Evolutionary conservation across 2,113 vertebrate genomes (phyloP), one percentile per base, ranked within the genome.

Genomic region (Anseranas semipalmata): DNA sequence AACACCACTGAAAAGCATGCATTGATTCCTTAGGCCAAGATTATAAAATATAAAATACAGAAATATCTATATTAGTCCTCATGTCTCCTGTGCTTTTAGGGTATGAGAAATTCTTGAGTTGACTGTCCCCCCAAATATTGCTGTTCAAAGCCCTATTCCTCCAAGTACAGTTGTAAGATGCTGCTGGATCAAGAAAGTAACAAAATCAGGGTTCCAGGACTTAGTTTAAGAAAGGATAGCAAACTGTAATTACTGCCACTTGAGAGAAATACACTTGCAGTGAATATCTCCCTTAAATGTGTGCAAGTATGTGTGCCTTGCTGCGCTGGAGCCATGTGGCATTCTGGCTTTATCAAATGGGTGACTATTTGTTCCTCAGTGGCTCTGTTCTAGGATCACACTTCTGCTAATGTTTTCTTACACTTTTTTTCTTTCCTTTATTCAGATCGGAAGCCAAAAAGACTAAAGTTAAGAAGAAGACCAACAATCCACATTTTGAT

Each of bases 401-500:
- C 33, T 77, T 96, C 62, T 79, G 43, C 14, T 88, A 65, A 55
- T 41, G 50, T 74, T 88, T 91, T 96, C 78, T 93, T 85, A 85
- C 10, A 39, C 25, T 15, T 32, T 18, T n/a, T 56, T 86, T 73
- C 76, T 95, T 67, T 46, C 39, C 48, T 70, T 50, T 45, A 79
- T 74, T 68, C 97, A 99, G 99, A 97, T 99, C 99, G 9, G 99
- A 99, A 97, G 99, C 98, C 65, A 99, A 99, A 97, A 99, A 99
- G 98, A 99, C 99, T 18, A 99, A 99, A 96, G 99, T 99, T 93
- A 99, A 99, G 90, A 99, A 99, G 98, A 99, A 99, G 98, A 99
- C 98, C 79, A 99, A 99, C 98, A 99, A 99, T 88, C 99, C 99
- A 45, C 99, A 99, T 96, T 99, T 99, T 92, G 99, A 99, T 9